Evolutionary conservation across 2,888 invertebrate species (phyloP).

Genomic region (Chaitophorus viminalis): DNA sequence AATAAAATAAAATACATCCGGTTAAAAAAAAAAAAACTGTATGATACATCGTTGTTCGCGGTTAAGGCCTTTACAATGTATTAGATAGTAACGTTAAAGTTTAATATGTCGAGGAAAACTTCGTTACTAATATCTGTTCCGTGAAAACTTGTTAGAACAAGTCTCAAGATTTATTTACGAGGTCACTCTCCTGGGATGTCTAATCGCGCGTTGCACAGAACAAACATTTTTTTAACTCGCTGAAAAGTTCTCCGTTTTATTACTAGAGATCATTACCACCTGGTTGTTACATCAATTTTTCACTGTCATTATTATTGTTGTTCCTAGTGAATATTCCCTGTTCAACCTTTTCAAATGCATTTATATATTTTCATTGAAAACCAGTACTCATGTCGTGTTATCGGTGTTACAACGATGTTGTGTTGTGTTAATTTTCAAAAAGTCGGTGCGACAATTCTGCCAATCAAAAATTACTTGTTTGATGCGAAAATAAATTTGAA

Average conservation of each 20-base stretch:
- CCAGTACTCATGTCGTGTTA: no score
- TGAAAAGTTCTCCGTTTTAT: not conserved
- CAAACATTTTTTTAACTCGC: slow-evolving; percentile 18
- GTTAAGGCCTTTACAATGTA: slow-evolving; percentile 8
- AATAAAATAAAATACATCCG: not conserved
- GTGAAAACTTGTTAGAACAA: slow-evolving; percentile 36
- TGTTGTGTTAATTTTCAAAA: no score
- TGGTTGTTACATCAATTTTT: not conserved
- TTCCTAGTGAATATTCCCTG: not conserved
- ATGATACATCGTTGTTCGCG: not conserved
- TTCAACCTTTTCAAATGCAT: no score
- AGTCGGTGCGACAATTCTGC: no score
- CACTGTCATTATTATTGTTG: not conserved
- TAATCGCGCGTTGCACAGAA: slow-evolving; percentile 9
- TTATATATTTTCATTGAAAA: no score
- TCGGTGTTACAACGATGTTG: no score
- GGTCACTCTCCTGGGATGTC: not conserved
- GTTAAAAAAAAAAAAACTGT: not conserved
- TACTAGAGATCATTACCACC: slow-evolving; percentile 15
- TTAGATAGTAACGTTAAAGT: slow-evolving; percentile 48
- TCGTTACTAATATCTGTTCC: slow-evolving; percentile 25
- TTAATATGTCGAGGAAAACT: slow-evolving; percentile 34
- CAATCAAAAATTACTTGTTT: no score
- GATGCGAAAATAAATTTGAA: no score
- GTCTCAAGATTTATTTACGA: slow-evolving; percentile 27